These are phyloP conservation scores for Protula sp. DNA, from an alignment of 2,888 invertebrate species.

Conservation along the genomic window DNA sequence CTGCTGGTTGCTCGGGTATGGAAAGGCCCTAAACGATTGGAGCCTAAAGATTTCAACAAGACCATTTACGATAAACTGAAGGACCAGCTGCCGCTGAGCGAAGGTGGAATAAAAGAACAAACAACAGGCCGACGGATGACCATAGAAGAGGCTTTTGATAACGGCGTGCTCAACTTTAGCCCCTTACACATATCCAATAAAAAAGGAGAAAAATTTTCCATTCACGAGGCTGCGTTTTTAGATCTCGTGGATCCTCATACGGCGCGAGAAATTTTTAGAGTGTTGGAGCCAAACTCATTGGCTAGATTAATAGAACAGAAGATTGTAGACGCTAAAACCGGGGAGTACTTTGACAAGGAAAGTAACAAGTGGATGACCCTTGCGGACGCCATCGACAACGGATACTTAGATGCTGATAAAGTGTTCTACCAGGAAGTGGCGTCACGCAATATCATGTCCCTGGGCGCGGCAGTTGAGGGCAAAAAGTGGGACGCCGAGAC, in stretches of 20 bases:
- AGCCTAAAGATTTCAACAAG: conserved; percentile 7
- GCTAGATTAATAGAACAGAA: conserved; percentile 43
- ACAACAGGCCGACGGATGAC: conserved; percentile 34
- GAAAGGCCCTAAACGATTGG: not conserved
- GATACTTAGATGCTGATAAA: conserved; percentile 36
- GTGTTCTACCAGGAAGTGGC: conserved; percentile 38
- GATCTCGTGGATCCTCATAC: conserved; percentile 36
- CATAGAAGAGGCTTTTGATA: conserved; percentile 40
- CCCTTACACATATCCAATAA: conserved; percentile 9
- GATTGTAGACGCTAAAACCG: conserved; percentile 55
- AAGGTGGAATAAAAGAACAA: conserved; percentile 33
- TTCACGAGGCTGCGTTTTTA: conserved; percentile 31
- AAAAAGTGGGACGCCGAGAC: conserved; percentile 37
- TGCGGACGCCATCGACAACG: conserved; percentile 40
- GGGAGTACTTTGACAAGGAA: conserved; percentile 53
- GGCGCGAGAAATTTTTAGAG: conserved; percentile 35
- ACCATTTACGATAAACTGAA: conserved; percentile 31
- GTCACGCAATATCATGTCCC: conserved; percentile 31
- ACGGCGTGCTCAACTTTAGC: conserved; percentile 38
- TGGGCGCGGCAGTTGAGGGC: conserved; percentile 35
- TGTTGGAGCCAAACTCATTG: conserved; percentile 35
- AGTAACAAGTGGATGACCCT: conserved; percentile 52
- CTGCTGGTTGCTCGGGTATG: not conserved
- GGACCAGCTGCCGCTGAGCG: conserved; percentile 31
- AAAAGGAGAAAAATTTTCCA: conserved; percentile 16